Evolutionary conservation across 2,888 invertebrate genomes (phyloP).

Genomic region (Thumatha senex): DNA sequence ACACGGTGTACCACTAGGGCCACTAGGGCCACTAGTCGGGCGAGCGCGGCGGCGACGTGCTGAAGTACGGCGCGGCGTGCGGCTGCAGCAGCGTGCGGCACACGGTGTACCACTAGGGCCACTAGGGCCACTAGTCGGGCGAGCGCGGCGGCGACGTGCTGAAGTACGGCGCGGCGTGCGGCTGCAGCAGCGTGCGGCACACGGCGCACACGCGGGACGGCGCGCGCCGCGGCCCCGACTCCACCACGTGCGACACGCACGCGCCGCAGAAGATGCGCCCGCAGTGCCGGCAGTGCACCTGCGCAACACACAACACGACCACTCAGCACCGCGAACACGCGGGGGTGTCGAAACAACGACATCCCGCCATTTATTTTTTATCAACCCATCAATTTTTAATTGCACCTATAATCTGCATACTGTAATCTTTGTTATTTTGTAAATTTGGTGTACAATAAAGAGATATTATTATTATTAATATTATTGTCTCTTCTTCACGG

Average conservation of each 20-base stretch:
- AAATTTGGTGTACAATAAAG: too few species aligned
- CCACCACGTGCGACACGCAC: conserved; percentile 92
- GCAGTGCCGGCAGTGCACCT: conserved; percentile 97
- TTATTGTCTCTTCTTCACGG: too few species aligned
- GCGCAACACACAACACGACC: conserved; percentile 14
- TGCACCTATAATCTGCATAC: too few species aligned
- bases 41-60: conserved; percentile 87
- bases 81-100: conserved; percentile 98
- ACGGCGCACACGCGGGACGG: conserved; percentile 97
- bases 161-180: conserved; percentile 95
- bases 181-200: conserved; percentile 97
- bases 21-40: conserved; percentile 83
- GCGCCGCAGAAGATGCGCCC: conserved; percentile 96
- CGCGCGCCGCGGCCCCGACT: conserved; percentile 92
- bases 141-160: conserved; percentile 89
- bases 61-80: conserved; percentile 95
- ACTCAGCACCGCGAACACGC: too few species aligned
- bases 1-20: too few species aligned
- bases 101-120: conserved; percentile 97
- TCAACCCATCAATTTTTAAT: too few species aligned
- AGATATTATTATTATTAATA: too few species aligned
- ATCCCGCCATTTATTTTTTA: too few species aligned
- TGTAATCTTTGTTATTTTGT: too few species aligned
- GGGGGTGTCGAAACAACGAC: too few species aligned
- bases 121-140: conserved; percentile 86